A percentile compares a stretch with the other conserved stretches of the same genome.
Evolutionary conservation across 2,888 invertebrate species (phyloP).

Genomic region (Cataglyphis cursor): DNA sequence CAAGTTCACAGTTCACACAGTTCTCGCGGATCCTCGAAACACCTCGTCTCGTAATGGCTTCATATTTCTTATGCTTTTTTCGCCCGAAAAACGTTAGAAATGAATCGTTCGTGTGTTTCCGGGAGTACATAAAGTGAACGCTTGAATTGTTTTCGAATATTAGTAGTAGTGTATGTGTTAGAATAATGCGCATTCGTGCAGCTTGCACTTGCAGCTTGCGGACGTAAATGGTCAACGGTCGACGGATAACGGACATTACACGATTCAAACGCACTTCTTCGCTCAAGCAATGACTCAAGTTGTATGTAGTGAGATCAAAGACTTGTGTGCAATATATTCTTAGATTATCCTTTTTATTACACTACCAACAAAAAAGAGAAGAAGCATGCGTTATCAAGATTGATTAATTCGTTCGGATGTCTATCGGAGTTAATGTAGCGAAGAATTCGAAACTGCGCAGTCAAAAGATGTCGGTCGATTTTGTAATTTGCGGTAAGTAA

Average conservation of each 20-base stretch:
- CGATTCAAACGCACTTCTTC: too few species aligned
- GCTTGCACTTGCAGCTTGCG: too few species aligned
- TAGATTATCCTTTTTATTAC: too few species aligned
- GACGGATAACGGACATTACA: too few species aligned
- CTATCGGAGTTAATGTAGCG: not conserved
- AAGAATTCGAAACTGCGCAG: not conserved
- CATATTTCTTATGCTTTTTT: not conserved
- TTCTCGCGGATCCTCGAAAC: too few species aligned
- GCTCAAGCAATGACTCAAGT: too few species aligned
- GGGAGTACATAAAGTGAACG: not conserved
- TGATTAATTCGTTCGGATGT: not conserved
- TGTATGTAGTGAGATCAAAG: too few species aligned
- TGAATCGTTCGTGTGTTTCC: not conserved
- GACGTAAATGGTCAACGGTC: too few species aligned
- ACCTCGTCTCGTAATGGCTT: not conserved
- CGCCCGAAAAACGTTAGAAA: not conserved
- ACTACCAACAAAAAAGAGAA: too few species aligned
- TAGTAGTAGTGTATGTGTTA: too few species aligned
- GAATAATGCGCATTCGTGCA: too few species aligned
- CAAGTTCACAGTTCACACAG: conserved; percentile 14
- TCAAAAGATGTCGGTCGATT: not conserved
- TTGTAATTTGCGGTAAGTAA: not conserved
- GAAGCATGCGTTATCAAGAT: not conserved
- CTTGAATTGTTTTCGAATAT: not conserved
- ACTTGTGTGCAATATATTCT: too few species aligned